These are phyloP conservation scores for Neolamprologus sp. DNA, from an alignment of 2,113 vertebrate species.

Conservation along the genomic window DNA sequence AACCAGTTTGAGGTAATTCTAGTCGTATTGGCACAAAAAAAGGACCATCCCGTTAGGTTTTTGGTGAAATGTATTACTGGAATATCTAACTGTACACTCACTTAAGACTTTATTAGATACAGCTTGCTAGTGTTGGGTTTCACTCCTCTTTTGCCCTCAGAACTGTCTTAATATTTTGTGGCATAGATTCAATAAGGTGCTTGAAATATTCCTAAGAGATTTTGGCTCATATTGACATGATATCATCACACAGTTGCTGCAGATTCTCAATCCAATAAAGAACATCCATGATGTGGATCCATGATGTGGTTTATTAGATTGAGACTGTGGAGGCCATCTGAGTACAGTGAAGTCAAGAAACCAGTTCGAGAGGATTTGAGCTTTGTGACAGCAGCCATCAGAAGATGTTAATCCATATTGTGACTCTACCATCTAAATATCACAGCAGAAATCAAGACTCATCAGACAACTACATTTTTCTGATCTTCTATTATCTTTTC, in stretches of 20 bases:
- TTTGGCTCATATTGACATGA: neutral
- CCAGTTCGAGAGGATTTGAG: neutral
- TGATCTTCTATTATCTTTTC: neutral
- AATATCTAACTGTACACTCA: neutral
- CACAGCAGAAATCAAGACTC: neutral
- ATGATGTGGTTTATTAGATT: neutral
- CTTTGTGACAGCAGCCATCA: neutral
- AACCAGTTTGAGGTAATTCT: neutral
- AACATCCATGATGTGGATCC: neutral
- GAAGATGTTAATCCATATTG: neutral
- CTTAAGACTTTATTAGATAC: neutral
- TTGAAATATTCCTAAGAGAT: neutral
- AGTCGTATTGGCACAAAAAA: neutral
- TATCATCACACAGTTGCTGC: neutral
- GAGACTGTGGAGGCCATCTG: neutral
- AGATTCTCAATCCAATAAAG: neutral
- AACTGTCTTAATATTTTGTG: neutral
- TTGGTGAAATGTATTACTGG: neutral
- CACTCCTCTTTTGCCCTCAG: neutral
- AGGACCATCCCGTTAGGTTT: neutral
- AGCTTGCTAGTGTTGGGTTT: neutral
- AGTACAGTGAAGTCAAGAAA: neutral
- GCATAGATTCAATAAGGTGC: neutral
- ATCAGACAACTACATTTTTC: neutral
- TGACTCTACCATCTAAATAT: neutral